Evolutionary conservation across 2,888 invertebrate genomes (phyloP).

Genomic region (Cistogaster globosa): DNA sequence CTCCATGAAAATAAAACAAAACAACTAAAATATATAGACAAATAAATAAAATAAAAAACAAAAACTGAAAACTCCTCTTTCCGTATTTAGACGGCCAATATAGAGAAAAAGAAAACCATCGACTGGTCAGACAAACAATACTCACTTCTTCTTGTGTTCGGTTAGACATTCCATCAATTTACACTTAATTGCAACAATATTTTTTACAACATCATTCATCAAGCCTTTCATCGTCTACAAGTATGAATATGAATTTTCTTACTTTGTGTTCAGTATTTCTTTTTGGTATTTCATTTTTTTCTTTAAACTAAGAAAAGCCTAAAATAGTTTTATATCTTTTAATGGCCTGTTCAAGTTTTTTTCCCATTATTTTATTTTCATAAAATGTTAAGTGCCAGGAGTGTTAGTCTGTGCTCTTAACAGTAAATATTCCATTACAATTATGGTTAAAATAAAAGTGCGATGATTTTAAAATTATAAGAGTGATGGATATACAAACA

Average conservation of each 20-base stretch:
- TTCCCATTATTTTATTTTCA: slow-evolving; percentile 12
- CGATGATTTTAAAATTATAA: slow-evolving; percentile 20
- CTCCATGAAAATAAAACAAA: slow-evolving; percentile 26
- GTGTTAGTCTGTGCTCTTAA: slow-evolving; percentile 13
- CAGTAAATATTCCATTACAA: slow-evolving; percentile 14
- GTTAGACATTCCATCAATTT: slow-evolving; percentile 64
- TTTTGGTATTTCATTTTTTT: slow-evolving; percentile 22
- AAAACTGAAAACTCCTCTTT: slow-evolving; percentile 22
- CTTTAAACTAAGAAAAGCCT: slow-evolving; percentile 38
- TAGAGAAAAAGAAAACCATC: slow-evolving; percentile 21
- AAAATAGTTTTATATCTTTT: slow-evolving; percentile 61
- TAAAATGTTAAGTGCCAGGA: slow-evolving; percentile 16
- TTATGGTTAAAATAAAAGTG: slow-evolving; percentile 55
- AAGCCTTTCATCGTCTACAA: slow-evolving; percentile 5
- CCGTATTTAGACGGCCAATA: slow-evolving; percentile 9
- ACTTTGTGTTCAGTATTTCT: slow-evolving; percentile 20
- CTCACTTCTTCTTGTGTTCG: slow-evolving; percentile 43
- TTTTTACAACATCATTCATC: slow-evolving; percentile 45
- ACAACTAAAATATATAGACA: slow-evolving; percentile 1
- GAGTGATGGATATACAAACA: slow-evolving; percentile 10
- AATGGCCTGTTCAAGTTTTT: slow-evolving; percentile 54
- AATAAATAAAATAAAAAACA: slow-evolving; percentile 21
- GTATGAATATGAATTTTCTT: slow-evolving; percentile 36
- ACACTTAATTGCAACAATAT: slow-evolving; percentile 66
- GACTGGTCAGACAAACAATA: slow-evolving; percentile 30